Conservation (phyloP, 1,140 invertebrate genomes). For the Nylanderia fulva region DNA sequence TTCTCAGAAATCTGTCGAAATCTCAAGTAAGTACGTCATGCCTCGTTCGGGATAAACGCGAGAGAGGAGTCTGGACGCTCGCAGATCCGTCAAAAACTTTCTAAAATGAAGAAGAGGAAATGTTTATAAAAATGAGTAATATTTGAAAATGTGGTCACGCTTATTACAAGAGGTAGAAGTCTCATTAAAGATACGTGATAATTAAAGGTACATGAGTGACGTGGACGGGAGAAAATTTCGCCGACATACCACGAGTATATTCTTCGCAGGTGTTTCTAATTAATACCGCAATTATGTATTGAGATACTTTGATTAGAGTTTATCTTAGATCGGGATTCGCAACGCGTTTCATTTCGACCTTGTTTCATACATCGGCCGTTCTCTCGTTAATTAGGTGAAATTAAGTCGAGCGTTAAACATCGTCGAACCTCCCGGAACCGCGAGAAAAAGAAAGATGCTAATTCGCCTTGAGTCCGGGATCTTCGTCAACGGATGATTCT, state of each 20-base stretch:
- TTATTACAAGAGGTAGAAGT: not conserved
- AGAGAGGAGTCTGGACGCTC: not conserved
- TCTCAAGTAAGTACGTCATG: not conserved
- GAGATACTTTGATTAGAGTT: not conserved
- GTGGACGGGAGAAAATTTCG: not conserved
- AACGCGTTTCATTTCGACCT: not conserved
- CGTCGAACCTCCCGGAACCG: not conserved
- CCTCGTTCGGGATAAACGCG: not conserved
- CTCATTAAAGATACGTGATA: not conserved
- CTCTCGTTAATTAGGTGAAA: constrained; percentile 9
- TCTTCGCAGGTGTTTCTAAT: not conserved
- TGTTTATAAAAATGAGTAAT: not conserved
- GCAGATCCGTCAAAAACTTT: not conserved
- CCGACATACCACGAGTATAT: not conserved
- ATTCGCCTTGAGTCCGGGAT: not conserved
- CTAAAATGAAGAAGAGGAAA: constrained; percentile 9
- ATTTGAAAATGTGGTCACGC: not conserved
- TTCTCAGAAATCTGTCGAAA: constrained; percentile 1
- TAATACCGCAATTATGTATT: not conserved
- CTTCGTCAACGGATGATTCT: not conserved
- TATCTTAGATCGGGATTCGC: not conserved
- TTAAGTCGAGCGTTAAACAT: not conserved
- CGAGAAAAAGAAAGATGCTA: not conserved
- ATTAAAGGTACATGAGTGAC: not conserved
- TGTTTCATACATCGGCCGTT: not conserved